These are phyloP conservation scores for Taphrorychus bicolor DNA, from an alignment of 2,888 invertebrate species.

Conservation along the genomic window DNA sequence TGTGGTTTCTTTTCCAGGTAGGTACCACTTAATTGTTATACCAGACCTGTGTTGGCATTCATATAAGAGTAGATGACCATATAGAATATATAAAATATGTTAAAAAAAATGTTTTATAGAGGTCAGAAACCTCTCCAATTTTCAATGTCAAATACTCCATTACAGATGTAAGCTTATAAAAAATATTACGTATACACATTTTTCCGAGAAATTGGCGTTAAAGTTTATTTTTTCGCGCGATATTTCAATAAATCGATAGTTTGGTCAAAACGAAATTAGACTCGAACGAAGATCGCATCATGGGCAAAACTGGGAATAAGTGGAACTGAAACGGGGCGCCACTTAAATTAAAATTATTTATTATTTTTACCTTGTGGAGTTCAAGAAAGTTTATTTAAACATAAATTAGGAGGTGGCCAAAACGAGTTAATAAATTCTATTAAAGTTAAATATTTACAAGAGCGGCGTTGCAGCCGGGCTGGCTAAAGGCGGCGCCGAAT, in stretches of 20 bases:
- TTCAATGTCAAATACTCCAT: background rate
- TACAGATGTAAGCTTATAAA: background rate
- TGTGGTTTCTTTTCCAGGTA: background rate
- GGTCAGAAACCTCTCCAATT: background rate
- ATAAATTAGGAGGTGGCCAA: conserved; percentile 41
- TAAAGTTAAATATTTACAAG: conserved; percentile 44
- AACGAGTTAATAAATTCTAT: conserved; percentile 43
- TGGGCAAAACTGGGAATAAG: background rate
- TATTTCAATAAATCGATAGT: background rate
- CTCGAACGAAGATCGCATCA: background rate
- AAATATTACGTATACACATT: background rate
- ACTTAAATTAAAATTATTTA: conserved; percentile 45
- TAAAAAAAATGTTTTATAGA: too few relatives aligned
- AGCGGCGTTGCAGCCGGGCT: conserved; percentile 17
- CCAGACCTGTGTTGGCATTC: too few relatives aligned
- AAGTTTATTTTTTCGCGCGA: background rate
- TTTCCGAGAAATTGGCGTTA: background rate
- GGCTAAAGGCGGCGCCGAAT: conserved; percentile 33
- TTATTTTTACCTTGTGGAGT: conserved; percentile 44
- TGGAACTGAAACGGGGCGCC: conserved; percentile 32
- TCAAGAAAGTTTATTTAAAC: conserved; percentile 42
- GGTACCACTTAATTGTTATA: too few relatives aligned
- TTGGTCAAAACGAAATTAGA: background rate
- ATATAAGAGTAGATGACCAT: too few relatives aligned
- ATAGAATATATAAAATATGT: background rate